Base-by-base conservation (phyloP, 2,113 vertebrate genomes). In the Podocnemis expansa region DNA sequence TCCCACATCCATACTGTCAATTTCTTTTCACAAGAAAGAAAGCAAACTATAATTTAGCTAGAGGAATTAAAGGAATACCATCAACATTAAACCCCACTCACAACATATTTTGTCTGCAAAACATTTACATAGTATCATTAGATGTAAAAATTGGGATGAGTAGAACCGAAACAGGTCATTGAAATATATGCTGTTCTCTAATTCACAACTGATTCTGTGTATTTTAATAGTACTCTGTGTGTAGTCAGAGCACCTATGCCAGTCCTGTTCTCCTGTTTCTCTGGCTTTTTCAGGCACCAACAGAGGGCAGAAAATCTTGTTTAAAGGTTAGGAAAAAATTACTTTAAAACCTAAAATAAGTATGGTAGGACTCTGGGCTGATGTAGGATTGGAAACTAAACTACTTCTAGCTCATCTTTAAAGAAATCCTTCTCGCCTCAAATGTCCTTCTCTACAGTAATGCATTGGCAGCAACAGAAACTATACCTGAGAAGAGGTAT, bases 81-180 rank as follows among this genome's bases (percentile, higher is more conserved):
- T 29, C 52, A 90, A 82, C 14, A n/a, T 88, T 21, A 67, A 95
- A 90, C 47, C 47, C 47, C 91, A 34, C 43, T n/a, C 34, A 89
- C 24, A 80, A 21, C 84, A 41, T 87, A 88, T 79, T 60, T 5
- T 19, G 56, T 82, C 80, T 85, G 43, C 56, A 89, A 85, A 94
- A 84, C 0, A 2, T 93, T 87, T 82, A 91, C 34, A 41, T 47
- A 79, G 70, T 7, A 8, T 51, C 31, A 24, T 87, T 83, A 49
- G 19, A 49, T 22, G 43, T 34, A 47, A 93, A 13, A 85, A 8
- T 24, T 5, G 7, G 51, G 45, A 82, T 87, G 56, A 83, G 78
- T 87, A 90, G 2, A 76, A 93, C 54, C 52, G 67, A 94, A 92
- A 94, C 85, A 83, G 78, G 87, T 91, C 84, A 91, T 52, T 95